Evolutionary conservation across 2,888 invertebrate species (phyloP), one percentile per base, ranked within the genome.

Genomic region (Stenchaetothrips biformis): DNA sequence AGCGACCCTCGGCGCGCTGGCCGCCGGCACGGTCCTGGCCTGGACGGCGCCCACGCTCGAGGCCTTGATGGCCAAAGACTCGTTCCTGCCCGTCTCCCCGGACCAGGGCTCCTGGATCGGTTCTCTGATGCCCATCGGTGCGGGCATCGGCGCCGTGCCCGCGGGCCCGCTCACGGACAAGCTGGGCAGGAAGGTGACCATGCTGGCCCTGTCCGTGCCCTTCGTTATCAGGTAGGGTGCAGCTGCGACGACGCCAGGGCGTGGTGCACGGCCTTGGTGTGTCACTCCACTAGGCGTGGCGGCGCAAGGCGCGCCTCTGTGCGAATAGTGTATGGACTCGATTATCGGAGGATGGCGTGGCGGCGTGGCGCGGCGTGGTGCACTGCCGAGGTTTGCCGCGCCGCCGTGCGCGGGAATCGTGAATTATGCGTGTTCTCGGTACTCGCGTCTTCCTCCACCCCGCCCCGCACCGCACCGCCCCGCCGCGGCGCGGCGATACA

Each of bases 141-240:
- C 93, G 0, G 92, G 93, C 62, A 87, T 89, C 1, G 89, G 92
- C 62, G 94, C 94, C 85, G 89, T 94, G 83, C 92, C 93, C 0
- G 92, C 93, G 80, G 95, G 94, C 1, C 85, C 85, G 79, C 87
- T 91, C 18, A 92, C 93, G 86, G 93, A 93, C 85, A 83, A 88
- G 0, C 88, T 94, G 81, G 95, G 95, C n/a, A 89, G 95, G 81
- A 94, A 93, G 85, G 87, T 88, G 81, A 91, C 94, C 0, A 91
- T 93, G 89, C 85, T 93, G 77, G 82, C 89, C 0, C 87, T 92
- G 9, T 89, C 90, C 0, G 77, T 92, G 48, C 94, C 94, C 0
- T 94, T 94, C 85, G 90, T 90, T 0, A 49, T 92, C 7, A 95
- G 95, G 25, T 95, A 95, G 94, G 86, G 89, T 21, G 92, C 1